Conservation (phyloP, 2,888 invertebrate genomes). For the Brachylomia viminalis region DNA sequence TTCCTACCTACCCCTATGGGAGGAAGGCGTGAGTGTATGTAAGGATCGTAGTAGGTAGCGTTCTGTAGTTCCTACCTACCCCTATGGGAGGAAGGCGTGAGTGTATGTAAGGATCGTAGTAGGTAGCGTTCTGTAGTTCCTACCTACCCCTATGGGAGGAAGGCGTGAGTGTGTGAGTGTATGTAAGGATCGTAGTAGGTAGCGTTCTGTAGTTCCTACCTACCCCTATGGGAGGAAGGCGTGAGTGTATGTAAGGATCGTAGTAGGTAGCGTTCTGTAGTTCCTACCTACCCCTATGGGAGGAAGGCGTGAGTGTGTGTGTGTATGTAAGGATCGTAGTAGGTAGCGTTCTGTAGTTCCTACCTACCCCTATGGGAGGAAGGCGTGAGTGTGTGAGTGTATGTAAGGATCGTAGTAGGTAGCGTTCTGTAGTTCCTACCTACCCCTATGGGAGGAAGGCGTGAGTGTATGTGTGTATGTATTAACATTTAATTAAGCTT, state of each 20-base stretch:
- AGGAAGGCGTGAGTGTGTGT: background rate
- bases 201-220: no score
- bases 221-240: background rate
- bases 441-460: background rate
- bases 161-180: background rate
- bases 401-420: background rate
- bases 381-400: background rate
- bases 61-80: no score
- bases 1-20: background rate
- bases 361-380: background rate
- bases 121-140: background rate
- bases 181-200: background rate
- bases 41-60: background rate
- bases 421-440: no score
- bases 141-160: background rate
- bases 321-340: background rate
- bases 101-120: background rate
- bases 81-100: background rate
- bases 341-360: background rate
- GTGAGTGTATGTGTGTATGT: no score
- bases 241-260: no score
- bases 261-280: background rate
- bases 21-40: background rate
- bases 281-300: background rate
- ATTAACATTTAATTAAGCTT: background rate